Percentiles rank a stretch among this genome's conserved stretches.
phyloP scores from a whole-genome alignment of 2,888 invertebrate species.

The Lottia gigantea region DNA sequence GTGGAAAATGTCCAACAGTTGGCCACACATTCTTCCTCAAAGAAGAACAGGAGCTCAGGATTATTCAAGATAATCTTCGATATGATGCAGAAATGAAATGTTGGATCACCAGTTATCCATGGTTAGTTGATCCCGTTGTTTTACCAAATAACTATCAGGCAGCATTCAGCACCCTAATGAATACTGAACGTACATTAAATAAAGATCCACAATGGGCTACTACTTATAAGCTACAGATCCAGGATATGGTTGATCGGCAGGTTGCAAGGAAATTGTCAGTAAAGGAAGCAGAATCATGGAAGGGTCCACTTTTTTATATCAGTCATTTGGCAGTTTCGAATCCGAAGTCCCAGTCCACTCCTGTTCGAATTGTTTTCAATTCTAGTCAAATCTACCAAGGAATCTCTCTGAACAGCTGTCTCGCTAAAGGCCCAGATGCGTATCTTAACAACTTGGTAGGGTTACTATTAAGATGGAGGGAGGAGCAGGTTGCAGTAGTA shows the following conservation, averaged over 20 bases:
- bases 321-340: constrained; percentile 10
- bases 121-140: constrained; percentile 9
- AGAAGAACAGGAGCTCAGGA: constrained; percentile 22
- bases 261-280: constrained; percentile 12
- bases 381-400: constrained; percentile 9
- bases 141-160: constrained; percentile 19
- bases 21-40: constrained; percentile 22
- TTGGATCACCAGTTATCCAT: constrained; percentile 22
- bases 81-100: constrained; percentile 11
- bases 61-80: constrained; percentile 16
- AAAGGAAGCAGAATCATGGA: constrained; percentile 3
- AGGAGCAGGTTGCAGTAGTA: neutral
- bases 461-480: constrained; percentile 13
- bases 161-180: constrained; percentile 11
- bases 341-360: constrained; percentile 14
- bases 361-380: constrained; percentile 11
- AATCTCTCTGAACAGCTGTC: constrained; percentile 8
- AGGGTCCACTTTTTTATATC: constrained; percentile 3
- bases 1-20: constrained; percentile 19
- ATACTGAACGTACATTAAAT: constrained; percentile 10
- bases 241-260: constrained; percentile 9
- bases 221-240: constrained; percentile 10
- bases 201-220: constrained; percentile 6
- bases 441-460: constrained; percentile 14
- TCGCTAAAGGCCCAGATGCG: constrained; percentile 15